phyloP scores from a whole-genome alignment of 2,888 invertebrate genomes.

The Acleris holmiana region DNA sequence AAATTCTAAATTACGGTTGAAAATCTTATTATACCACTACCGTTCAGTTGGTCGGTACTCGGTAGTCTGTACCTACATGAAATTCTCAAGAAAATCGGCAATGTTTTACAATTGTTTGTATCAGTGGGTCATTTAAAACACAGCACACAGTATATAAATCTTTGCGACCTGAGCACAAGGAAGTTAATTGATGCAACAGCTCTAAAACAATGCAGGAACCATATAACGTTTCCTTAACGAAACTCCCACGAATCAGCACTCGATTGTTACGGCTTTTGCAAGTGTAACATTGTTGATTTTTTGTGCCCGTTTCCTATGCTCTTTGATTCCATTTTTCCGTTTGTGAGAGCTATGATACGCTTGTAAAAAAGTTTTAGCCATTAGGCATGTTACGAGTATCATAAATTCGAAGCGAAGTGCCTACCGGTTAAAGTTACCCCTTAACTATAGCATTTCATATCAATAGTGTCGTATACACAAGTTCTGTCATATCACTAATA shows the following conservation, averaged over 20 bases:
- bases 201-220: slow-evolving; percentile 48
- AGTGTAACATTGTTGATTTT: slow-evolving; percentile 45
- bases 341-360: not conserved
- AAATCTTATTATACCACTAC: no score
- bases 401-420: no score
- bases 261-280: slow-evolving; percentile 66
- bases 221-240: slow-evolving; percentile 49
- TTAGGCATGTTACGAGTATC: no score
- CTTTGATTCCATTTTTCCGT: slow-evolving; percentile 10
- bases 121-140: slow-evolving; percentile 14
- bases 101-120: not conserved
- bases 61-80: no score
- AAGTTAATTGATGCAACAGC: slow-evolving; percentile 48
- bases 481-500: no score
- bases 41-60: no score
- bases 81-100: not conserved
- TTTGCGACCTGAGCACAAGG: slow-evolving; percentile 45
- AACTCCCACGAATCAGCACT: slow-evolving; percentile 66
- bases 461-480: no score
- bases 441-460: no score
- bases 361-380: no score
- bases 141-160: slow-evolving; percentile 37
- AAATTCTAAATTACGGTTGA: no score
- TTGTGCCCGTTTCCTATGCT: slow-evolving; percentile 28
- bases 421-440: no score